Conservation (phyloP, 1,140 invertebrate genomes). For the Drosophila grimshawi region DNA sequence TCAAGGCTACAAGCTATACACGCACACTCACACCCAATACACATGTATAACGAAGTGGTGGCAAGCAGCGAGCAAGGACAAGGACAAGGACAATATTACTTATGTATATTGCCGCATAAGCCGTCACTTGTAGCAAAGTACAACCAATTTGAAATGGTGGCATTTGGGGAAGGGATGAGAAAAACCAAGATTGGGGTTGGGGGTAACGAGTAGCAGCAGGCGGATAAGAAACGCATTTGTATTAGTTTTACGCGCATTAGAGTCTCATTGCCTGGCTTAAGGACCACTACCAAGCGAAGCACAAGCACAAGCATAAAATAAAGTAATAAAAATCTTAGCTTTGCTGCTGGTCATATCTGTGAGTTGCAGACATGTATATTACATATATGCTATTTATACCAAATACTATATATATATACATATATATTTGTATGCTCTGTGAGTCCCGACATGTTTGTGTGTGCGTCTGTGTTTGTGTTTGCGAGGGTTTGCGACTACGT, state of each 20-base stretch:
- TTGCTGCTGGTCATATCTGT: constrained; percentile 62
- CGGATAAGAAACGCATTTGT: constrained; percentile 82
- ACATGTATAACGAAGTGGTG: constrained; percentile 1
- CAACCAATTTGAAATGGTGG: constrained; percentile 72
- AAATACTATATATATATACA: constrained; percentile 24
- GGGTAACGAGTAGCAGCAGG: constrained; percentile 15
- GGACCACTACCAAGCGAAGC: constrained; percentile 36
- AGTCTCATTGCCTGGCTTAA: constrained; percentile 81
- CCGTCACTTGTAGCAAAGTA: constrained; percentile 80
- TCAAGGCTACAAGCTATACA: constrained; percentile 13
- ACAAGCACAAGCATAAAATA: constrained; percentile 76
- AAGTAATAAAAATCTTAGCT: constrained; percentile 82
- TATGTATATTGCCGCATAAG: constrained; percentile 81
- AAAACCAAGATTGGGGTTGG: background rate
- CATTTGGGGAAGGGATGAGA: background rate
- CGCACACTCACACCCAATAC: background rate
- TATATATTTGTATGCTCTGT: constrained; percentile 37
- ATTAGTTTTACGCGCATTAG: constrained; percentile 83
- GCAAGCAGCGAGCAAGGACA: constrained; percentile 14
- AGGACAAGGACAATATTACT: constrained; percentile 71
- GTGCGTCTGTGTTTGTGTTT: constrained; percentile 36
- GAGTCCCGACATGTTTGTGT: constrained; percentile 11
- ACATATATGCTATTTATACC: background rate
- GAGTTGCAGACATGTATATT: constrained; percentile 67
- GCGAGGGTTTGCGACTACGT: constrained; percentile 47